Evolutionary conservation across 2,888 invertebrate species (phyloP).

Genomic region (Hermaeophaga mercurialis): DNA sequence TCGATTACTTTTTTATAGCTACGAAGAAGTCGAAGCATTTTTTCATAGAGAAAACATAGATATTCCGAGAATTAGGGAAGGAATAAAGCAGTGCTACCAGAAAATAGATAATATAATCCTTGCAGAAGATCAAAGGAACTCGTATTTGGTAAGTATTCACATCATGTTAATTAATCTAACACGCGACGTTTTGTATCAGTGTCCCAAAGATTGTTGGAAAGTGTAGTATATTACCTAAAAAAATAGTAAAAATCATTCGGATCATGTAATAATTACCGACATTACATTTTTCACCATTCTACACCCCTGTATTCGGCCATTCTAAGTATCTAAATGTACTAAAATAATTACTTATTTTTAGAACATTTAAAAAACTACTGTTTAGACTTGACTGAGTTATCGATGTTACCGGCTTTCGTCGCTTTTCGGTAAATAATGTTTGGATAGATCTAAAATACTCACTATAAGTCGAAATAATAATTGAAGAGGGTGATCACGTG

Average conservation of each 20-base stretch:
- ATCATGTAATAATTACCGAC: background rate
- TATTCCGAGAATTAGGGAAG: conserved; percentile 13
- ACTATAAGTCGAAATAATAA: no score
- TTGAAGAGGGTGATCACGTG: no score
- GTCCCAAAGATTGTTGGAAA: no score
- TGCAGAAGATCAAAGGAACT: conserved; percentile 20
- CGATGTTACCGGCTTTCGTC: no score
- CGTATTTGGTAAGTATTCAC: conserved; percentile 19
- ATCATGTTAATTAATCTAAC: background rate
- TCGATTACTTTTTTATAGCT: conserved; percentile 29
- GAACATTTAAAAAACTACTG: no score
- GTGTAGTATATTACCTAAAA: no score
- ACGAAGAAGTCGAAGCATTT: conserved; percentile 25
- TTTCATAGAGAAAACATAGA: conserved; percentile 17
- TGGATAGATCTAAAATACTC: no score
- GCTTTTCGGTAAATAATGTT: no score
- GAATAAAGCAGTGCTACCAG: conserved; percentile 21
- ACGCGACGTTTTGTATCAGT: no score
- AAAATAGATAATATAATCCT: conserved; percentile 24
- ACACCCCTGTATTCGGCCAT: no score
- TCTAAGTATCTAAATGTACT: background rate
- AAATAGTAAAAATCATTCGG: no score
- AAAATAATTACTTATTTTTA: background rate
- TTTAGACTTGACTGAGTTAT: no score
- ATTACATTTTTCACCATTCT: background rate